phyloP scores from a whole-genome alignment of 2,797 vertebrate species.

The Microctenopoma steveboyesi region DNA sequence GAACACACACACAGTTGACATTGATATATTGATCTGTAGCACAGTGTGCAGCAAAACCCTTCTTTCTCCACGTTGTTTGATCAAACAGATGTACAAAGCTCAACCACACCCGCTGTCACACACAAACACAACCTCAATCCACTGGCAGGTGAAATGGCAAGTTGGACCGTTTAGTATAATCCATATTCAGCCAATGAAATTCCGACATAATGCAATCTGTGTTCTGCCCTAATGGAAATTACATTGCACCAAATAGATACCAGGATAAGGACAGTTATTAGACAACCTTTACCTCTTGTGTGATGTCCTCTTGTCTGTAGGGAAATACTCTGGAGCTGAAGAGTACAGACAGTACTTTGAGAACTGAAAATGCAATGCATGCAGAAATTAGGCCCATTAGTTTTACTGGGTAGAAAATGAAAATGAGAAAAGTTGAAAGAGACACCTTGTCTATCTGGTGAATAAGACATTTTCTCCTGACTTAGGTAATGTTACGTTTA shows the following conservation, averaged over 20 bases:
- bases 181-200: slow-evolving; percentile 29
- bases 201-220: slow-evolving; percentile 31
- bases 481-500: no score
- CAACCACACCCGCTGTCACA: slow-evolving; percentile 4
- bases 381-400: no score
- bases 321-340: background rate
- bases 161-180: slow-evolving; percentile 26
- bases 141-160: slow-evolving; percentile 34
- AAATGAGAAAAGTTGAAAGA: no score
- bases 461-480: no score
- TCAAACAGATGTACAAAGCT: slow-evolving; percentile 44
- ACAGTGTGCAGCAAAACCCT: slow-evolving; percentile 38
- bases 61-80: slow-evolving; percentile 26
- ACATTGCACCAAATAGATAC: slow-evolving; percentile 32
- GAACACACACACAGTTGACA: slow-evolving; percentile 35
- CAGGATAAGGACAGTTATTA: slow-evolving; percentile 12
- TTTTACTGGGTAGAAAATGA: no score
- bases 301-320: slow-evolving; percentile 10
- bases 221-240: slow-evolving; percentile 49
- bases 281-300: slow-evolving; percentile 12
- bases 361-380: background rate
- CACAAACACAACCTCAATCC: slow-evolving; percentile 23
- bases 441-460: no score
- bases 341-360: background rate
- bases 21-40: slow-evolving; percentile 62